Evolutionary conservation across 2,113 vertebrate genomes (phyloP).

Genomic region (Cryptotis parvus): DNA sequence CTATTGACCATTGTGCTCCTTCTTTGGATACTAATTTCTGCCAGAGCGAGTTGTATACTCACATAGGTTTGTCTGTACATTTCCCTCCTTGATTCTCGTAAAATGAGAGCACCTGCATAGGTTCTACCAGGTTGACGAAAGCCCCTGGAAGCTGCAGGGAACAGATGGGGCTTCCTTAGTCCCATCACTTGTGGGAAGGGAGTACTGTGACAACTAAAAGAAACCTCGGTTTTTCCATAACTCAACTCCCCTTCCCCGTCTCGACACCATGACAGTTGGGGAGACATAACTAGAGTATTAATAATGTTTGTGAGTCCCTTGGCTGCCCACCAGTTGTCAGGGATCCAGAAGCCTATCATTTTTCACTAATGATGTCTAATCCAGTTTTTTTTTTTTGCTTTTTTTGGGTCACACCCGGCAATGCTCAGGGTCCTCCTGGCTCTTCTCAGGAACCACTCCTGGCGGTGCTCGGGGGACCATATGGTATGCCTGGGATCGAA

Average conservation of each 20-base stretch:
- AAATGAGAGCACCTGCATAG: constrained; percentile 91
- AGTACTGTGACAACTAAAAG: background rate
- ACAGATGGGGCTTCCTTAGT: constrained; percentile 44
- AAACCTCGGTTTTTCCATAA: background rate
- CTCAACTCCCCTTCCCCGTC: background rate
- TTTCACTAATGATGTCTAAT: too few species aligned
- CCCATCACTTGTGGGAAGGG: too few species aligned
- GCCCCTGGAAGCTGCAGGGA: constrained; percentile 91
- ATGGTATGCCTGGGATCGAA: too few species aligned
- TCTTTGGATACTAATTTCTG: too few species aligned
- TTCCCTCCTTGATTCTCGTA: constrained; percentile 86
- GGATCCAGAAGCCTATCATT: background rate
- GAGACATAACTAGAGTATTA: background rate
- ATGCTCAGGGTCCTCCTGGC: too few species aligned
- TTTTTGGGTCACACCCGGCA: too few species aligned
- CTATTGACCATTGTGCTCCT: too few species aligned
- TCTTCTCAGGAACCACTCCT: too few species aligned
- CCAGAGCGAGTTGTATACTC: constrained; percentile 71
- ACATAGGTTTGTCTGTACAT: constrained; percentile 86
- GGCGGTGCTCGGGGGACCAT: too few species aligned
- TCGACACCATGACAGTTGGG: background rate
- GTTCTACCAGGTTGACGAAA: constrained; percentile 92
- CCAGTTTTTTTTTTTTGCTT: too few species aligned
- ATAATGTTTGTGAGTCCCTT: background rate
- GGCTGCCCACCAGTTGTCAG: background rate